phyloP scores from a whole-genome alignment of 2,888 invertebrate species.

The Rotaria socialis region DNA sequence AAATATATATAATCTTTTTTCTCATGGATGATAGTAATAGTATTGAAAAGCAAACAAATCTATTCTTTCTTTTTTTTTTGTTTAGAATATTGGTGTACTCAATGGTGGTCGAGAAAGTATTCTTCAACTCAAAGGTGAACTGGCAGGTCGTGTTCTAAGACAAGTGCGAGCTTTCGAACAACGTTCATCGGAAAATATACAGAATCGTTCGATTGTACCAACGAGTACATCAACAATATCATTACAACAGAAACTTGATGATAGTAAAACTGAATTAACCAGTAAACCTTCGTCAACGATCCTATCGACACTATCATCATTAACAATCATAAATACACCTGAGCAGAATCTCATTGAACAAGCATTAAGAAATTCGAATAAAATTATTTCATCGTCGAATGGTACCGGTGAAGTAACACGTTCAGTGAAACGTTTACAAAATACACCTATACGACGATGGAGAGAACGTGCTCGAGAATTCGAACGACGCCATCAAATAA shows the following conservation, averaged over 20 bases:
- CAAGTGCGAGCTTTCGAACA: constrained; percentile 34
- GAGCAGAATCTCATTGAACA: constrained; percentile 6
- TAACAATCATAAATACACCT: constrained; percentile 1
- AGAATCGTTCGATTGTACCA: background rate
- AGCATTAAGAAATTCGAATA: background rate
- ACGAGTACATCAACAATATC: background rate
- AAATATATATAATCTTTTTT: background rate
- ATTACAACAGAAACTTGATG: background rate
- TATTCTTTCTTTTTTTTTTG: background rate
- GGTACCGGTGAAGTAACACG: constrained; percentile 19
- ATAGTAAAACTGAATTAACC: background rate
- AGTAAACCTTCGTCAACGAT: background rate
- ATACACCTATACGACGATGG: constrained; percentile 19
- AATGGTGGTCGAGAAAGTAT: constrained; percentile 36
- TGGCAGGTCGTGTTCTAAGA: constrained; percentile 6
- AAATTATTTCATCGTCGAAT: constrained; percentile 3
- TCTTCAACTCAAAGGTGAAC: constrained; percentile 28
- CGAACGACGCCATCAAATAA: background rate
- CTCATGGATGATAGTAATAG: background rate
- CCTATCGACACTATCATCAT: background rate
- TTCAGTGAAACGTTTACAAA: constrained; percentile 36
- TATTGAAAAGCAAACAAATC: background rate
- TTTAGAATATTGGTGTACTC: background rate
- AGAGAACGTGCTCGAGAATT: background rate
- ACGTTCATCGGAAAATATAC: constrained; percentile 17